Evolutionary conservation across 2,888 invertebrate species (phyloP).

Genomic region (Apotomis betuletana): DNA sequence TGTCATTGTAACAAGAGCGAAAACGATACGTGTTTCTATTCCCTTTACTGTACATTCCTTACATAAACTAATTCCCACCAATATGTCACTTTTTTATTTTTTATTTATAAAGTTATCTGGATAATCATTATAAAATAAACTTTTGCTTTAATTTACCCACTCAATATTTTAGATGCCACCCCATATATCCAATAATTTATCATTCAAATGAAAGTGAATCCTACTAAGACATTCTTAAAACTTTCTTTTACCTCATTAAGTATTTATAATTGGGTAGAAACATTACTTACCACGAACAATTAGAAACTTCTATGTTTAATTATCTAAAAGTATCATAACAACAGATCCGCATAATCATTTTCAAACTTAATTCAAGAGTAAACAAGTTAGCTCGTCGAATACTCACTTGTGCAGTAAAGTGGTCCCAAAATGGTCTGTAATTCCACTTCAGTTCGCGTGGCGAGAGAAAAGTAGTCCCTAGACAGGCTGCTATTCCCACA

Average conservation of each 20-base stretch:
- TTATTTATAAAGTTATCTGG: too few species aligned
- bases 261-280: background rate
- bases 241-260: background rate
- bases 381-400: background rate
- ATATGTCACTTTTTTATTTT: too few species aligned
- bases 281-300: background rate
- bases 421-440: conserved; percentile 18
- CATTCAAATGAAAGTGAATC: too few species aligned
- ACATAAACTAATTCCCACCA: too few species aligned
- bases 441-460: conserved; percentile 4
- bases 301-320: background rate
- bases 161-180: too few species aligned
- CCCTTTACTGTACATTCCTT: too few species aligned
- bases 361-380: background rate
- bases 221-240: background rate
- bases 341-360: background rate
- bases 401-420: conserved; percentile 15
- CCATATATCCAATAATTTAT: background rate
- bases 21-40: too few species aligned
- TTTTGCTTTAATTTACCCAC: too few species aligned
- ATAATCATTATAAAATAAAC: too few species aligned
- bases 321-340: background rate
- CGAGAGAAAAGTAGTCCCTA: conserved; percentile 13
- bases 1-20: too few species aligned
- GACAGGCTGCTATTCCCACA: conserved; percentile 16